Evolutionary conservation across 2,797 vertebrate species (phyloP).

Genomic region (Avahi laniger): DNA sequence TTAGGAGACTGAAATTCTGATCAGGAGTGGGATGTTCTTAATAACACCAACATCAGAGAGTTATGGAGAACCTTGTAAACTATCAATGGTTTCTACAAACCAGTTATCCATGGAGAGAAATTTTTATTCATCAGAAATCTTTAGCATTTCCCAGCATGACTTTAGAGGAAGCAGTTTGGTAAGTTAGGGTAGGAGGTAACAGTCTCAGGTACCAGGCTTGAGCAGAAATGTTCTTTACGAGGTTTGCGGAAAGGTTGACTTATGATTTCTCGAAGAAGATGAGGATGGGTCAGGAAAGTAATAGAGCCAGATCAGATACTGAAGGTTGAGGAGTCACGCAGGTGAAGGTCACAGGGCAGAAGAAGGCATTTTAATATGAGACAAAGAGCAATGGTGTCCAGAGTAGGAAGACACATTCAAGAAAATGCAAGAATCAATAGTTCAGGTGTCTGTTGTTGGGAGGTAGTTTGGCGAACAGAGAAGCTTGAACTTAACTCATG

Average conservation of each 20-base stretch:
- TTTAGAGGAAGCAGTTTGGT: conserved; percentile 7
- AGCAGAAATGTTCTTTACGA: neutral
- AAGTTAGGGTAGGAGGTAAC: neutral
- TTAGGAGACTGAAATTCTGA: neutral
- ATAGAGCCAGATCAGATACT: neutral
- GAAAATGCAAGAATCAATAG: neutral
- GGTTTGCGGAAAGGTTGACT: neutral
- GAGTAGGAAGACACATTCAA: neutral
- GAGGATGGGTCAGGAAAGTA: neutral
- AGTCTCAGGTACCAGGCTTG: neutral
- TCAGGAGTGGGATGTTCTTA: neutral
- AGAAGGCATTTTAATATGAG: neutral
- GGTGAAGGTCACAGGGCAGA: neutral
- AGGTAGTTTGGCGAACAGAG: neutral
- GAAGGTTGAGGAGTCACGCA: neutral
- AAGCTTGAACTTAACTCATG: neutral
- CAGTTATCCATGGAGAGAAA: neutral
- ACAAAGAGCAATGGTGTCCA: neutral
- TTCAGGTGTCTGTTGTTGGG: too few relatives aligned
- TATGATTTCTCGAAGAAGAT: neutral
- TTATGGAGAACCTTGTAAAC: neutral
- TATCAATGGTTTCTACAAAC: neutral
- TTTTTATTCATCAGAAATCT: neutral
- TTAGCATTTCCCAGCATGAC: neutral
- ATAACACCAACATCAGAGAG: neutral